Evolutionary conservation across 2,888 invertebrate species (phyloP).

Genomic region (Dichetophora obliterata): DNA sequence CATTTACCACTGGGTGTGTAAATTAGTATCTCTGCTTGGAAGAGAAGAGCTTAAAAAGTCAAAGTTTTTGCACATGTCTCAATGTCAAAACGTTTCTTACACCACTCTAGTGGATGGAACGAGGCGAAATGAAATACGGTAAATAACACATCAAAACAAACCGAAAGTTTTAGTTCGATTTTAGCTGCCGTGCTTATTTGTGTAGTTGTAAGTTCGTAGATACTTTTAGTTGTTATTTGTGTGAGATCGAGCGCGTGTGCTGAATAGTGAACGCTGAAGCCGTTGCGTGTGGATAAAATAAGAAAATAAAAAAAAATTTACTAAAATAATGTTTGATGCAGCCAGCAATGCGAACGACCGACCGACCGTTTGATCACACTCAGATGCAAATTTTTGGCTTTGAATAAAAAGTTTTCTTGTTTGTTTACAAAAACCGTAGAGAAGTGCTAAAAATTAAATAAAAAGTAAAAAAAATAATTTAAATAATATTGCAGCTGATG

Average conservation of each 20-base stretch:
- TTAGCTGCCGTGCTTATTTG: slow-evolving; percentile 58
- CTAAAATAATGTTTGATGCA: background rate
- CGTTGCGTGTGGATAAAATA: background rate
- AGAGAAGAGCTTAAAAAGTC: too few species aligned
- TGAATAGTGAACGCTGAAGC: background rate
- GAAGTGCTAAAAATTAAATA: background rate
- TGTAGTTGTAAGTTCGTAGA: slow-evolving; percentile 53
- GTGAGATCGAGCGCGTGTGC: slow-evolving; percentile 18
- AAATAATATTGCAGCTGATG: background rate
- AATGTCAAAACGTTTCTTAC: slow-evolving; percentile 45
- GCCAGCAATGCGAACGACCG: slow-evolving; percentile 8
- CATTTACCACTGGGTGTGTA: too few species aligned
- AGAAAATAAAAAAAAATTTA: background rate
- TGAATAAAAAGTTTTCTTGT: slow-evolving; percentile 45
- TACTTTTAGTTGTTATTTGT: background rate
- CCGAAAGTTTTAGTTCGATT: slow-evolving; percentile 53
- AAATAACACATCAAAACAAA: slow-evolving; percentile 20
- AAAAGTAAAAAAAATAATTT: background rate
- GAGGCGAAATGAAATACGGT: background rate
- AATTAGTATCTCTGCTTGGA: too few species aligned
- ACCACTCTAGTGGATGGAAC: background rate
- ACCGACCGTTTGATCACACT: slow-evolving; percentile 38
- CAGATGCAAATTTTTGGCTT: slow-evolving; percentile 47
- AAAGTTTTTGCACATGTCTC: slow-evolving; percentile 48
- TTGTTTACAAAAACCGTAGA: background rate